Base-by-base conservation (phyloP, 1,140 invertebrate species). In the Brachionus calyciflorus region DNA sequence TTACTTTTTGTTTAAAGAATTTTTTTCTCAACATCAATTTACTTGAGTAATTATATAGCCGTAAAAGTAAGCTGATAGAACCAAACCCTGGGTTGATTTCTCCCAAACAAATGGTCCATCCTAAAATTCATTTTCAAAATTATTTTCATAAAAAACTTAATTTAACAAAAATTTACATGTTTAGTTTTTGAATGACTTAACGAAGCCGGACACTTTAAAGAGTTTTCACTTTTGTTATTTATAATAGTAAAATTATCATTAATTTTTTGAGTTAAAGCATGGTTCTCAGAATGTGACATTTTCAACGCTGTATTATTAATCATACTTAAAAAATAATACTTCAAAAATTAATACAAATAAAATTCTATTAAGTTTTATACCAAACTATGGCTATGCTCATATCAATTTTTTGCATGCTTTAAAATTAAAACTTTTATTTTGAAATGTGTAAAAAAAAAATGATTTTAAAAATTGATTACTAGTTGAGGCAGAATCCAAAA, bases 1-100 rank as follows among this genome's bases (percentile, higher is more conserved):
- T n/a, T n/a, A n/a, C 24, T 26, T 17, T 81, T 81, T 12, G 84
- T 81, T 10, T 84, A 51, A 82, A 81, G 12, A 55, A 55, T 2
- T 55, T 55, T 30, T 24, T 55, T 55, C 14, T 26, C 19, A 81
- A 17, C 83, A 83, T 6, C 80, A 83, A 9, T 81, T 81, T 41
- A 63, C 49, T 68, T 77, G 55, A 12, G 76, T 63, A 28, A 77
- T 7, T 7, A 77, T 63, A 26, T 77, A 77, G 2, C 76, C 76
- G n/a, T 60, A 60, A 53, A 77, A 77, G 21, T 49, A 77, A 40
- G 76, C 40, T 1, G 82, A 83, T 6, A 85, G 75, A 17, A 85
- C 81, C 2, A 81, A 76, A 0, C 84, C 84, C 77, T 85, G 85
- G 6, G 77, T 77, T n/a, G 79, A 79, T 77, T 85, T 83, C 40